Evolutionary conservation across 1,140 invertebrate genomes (phyloP), one percentile per base, ranked within the genome.

Genomic region (Octopus sinensis): DNA sequence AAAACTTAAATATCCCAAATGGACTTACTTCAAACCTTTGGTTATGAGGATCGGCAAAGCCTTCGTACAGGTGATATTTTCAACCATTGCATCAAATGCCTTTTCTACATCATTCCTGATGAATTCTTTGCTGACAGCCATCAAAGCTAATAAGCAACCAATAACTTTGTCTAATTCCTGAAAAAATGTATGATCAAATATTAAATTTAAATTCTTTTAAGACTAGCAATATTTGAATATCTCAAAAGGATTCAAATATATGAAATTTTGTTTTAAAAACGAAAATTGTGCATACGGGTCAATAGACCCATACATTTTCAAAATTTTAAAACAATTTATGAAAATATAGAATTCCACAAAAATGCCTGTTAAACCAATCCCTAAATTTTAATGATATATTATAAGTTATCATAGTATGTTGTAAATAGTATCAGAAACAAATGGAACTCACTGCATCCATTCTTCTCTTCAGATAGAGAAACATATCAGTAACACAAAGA

Each of bases 71-170:
- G 88, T 89, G 0, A 87, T 84, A 87, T 93, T 93, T 77, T 95
- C 94, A 54, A 96, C 93, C 93, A 98, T 95, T 6, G 93, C 91
- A 84, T 94, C 94, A 54, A 99, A 87, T 43, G 96, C 95, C n/a
- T 92, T 91, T 23, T 95, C 94, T 12, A 96, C 94, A 90, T 98
- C 97, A 23, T 94, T 95, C 68, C 96, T 92, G 52, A 98, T 92
- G 88, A 98, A 99, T 85, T 94, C 94, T 89, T 97, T 98, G 3
- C 96, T 97, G 88, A 98, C 97, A 0, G 96, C 95, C 68, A 95
- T 95, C 85, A 96, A 94, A 83, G 95, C 94, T 23, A 99, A 91
- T 52, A 99, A 90, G 7, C 95, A 93, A 43, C 93, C 93, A 0
- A 94, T 93, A 80, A 96, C 93, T 85, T 96, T 95, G 86, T 98